Conservation (phyloP, 2,888 invertebrate genomes). For the Philhelius pedissequus region DNA sequence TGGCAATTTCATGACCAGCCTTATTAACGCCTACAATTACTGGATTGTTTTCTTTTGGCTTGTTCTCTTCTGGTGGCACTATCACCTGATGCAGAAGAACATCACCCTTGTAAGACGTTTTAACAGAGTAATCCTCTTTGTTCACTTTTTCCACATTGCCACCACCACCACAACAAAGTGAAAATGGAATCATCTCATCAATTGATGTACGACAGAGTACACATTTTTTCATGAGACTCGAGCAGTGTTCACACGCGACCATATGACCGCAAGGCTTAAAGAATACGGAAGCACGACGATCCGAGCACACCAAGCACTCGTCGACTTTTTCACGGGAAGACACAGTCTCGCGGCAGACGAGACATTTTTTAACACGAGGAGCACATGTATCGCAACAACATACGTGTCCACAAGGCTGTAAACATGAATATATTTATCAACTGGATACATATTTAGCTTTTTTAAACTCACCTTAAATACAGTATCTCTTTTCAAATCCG, state of each 20-base stretch:
- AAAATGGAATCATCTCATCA: conserved; percentile 82
- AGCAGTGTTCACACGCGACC: conserved; percentile 86
- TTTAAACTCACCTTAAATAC: conserved; percentile 82
- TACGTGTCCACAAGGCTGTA: conserved; percentile 93
- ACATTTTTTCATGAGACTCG: conserved; percentile 98
- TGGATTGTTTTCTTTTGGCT: conserved; percentile 57
- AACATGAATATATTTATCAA: not conserved
- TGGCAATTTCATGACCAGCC: conserved; percentile 77
- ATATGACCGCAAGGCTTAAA: conserved; percentile 98
- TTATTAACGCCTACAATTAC: conserved; percentile 74
- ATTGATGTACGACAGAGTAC: conserved; percentile 95
- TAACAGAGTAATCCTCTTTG: conserved; percentile 43
- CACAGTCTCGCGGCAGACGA: conserved; percentile 93
- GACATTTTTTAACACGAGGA: conserved; percentile 94
- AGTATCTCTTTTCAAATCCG: conserved; percentile 94
- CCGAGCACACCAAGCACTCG: conserved; percentile 97
- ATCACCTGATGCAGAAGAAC: conserved; percentile 62
- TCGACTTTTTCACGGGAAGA: conserved; percentile 91
- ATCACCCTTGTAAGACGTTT: conserved; percentile 51
- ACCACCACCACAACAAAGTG: conserved; percentile 81
- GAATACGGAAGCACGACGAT: conserved; percentile 93
- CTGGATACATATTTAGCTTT: not conserved
- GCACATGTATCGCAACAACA: conserved; percentile 96
- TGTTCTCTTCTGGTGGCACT: conserved; percentile 45
- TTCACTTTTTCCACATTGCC: conserved; percentile 76